Conservation (phyloP, 2,888 invertebrate genomes). For the Drosophila mettleri region DNA sequence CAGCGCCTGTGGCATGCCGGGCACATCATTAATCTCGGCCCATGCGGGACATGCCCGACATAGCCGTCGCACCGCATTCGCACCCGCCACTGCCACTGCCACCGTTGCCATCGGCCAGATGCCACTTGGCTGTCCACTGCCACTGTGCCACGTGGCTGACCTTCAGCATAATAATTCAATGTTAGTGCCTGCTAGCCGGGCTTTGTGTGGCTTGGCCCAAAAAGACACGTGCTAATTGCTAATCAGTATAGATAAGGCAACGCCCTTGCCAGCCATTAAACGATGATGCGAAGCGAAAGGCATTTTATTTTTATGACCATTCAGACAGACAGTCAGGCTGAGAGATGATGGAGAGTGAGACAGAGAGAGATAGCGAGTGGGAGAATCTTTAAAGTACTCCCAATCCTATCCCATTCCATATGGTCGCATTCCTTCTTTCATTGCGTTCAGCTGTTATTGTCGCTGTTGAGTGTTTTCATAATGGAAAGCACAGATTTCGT, state of each 20-base stretch:
- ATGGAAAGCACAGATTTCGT: slow-evolving; percentile 56
- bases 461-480: slow-evolving; percentile 47
- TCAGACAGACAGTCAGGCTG: background rate
- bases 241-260: slow-evolving; percentile 70
- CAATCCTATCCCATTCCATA: slow-evolving; percentile 1
- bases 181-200: slow-evolving; percentile 39
- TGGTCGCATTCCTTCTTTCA: slow-evolving; percentile 32
- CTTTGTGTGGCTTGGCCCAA: slow-evolving; percentile 23
- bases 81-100: background rate
- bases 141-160: slow-evolving; percentile 59
- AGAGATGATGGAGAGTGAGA: background rate
- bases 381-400: slow-evolving; percentile 35
- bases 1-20: slow-evolving; percentile 51
- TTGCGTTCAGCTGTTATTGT: slow-evolving; percentile 41
- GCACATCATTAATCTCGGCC: slow-evolving; percentile 74
- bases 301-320: slow-evolving; percentile 53
- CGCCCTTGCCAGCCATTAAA: slow-evolving; percentile 46
- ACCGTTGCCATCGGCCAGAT: slow-evolving; percentile 9
- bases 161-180: slow-evolving; percentile 76
- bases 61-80: background rate
- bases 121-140: slow-evolving; percentile 35
- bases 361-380: too few relatives aligned
- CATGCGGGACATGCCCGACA: slow-evolving; percentile 62
- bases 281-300: slow-evolving; percentile 56
- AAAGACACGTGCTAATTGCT: slow-evolving; percentile 78